Base-by-base conservation (phyloP, 2,113 vertebrate species). In the Chloebia gouldiae region DNA sequence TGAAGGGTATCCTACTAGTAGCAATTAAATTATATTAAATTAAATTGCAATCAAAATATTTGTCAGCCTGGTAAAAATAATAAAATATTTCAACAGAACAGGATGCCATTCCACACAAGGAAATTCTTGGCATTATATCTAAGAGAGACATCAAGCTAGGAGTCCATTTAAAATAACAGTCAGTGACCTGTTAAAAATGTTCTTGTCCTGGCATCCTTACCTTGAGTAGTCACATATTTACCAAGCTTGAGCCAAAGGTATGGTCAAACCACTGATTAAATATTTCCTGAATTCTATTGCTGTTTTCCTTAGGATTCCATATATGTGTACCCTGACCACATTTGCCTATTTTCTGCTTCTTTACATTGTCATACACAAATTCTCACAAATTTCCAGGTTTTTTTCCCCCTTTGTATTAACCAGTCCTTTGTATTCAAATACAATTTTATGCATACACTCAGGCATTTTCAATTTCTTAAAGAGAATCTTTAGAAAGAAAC, bases 211-310 rank as follows among this genome's bases (percentile, higher is more conserved):
- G 72, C 65, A 87, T 84, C 57, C 77, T 91, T 91, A 88, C 69
- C 77, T 92, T 95, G 77, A 91, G 65, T 64, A 89, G 96, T 96
- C 76, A 92, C 88, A 94, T 93, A 96, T 94, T 97, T 94, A 96
- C 92, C 56, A 85, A 88, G 30, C 45, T 35, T 57, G 53, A 82
- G 73, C 57, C 86, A 78, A 69, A 81, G 70, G 39, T 68, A 87
- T 79, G 73, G 83, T 63, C 86, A 87, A 93, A 91, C 20, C 61
- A 77, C 77, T 65, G 84, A 86, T 69, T 63, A 92, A 89, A 76
- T 69, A 59, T 89, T 92, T 77, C 84, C 93, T 76, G 70, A 85
- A 87, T 76, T 87, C 70, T 93, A 24, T 13, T 1, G 6, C 70
- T 91, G 72, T 81, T 93, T 89, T 84, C 49, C 78, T 89, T 83